These are phyloP conservation scores for Meriones unguiculatus DNA, from an alignment of 2,113 vertebrate genomes.

Conservation along the genomic window DNA sequence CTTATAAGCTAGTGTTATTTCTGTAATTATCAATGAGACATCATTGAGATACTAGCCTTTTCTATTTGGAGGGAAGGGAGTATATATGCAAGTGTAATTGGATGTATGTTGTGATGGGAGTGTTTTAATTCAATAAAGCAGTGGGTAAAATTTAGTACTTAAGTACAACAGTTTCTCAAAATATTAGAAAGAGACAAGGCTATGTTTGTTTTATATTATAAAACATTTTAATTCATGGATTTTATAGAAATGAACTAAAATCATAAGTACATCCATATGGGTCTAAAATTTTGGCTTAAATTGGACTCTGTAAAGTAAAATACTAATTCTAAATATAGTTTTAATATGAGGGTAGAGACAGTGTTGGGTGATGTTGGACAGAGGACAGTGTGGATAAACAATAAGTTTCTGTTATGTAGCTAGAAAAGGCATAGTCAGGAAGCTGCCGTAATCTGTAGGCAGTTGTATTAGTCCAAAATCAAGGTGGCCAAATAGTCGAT, in stretches of 20 bases:
- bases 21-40: background rate
- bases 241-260: background rate
- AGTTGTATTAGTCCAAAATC: background rate
- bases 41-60: background rate
- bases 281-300: background rate
- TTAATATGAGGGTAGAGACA: background rate
- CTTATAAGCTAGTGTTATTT: background rate
- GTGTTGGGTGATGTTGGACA: background rate
- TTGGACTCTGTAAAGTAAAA: background rate
- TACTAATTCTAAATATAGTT: background rate
- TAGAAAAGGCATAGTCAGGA: background rate
- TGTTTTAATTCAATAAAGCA: background rate
- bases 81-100: background rate
- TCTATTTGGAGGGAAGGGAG: background rate
- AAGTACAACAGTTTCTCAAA: background rate
- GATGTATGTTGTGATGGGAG: background rate
- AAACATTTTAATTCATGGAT: background rate
- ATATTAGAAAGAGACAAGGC: background rate
- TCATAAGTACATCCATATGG: background rate
- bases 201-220: background rate
- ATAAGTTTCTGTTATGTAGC: background rate
- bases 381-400: too few species aligned
- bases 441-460: background rate
- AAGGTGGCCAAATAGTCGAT: background rate
- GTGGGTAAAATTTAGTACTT: background rate